Evolutionary conservation across 2,113 vertebrate genomes (phyloP), one percentile per base, ranked within the genome.

Genomic region (Numenius arquata): DNA sequence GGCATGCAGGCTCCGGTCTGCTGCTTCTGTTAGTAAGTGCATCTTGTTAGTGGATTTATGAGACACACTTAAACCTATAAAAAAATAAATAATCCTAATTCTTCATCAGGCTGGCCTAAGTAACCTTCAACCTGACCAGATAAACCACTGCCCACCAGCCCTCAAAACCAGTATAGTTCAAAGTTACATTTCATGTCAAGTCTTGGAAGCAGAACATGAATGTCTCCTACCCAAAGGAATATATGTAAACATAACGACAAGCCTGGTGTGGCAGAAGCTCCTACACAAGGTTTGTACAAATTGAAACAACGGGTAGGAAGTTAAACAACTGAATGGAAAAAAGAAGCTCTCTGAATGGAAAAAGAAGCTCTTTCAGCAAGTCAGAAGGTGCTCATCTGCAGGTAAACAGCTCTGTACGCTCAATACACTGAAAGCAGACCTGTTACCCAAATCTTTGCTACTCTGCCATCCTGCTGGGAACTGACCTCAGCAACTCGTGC

Each of bases 21-120:
- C 92, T 88, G 89, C 94, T 96, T 93, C 93, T 88, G 77, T 94
- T 97, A 95, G 78, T 97, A 97, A 97, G 96, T 97, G 97, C 96
- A 96, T 96, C 90, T 96, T 93, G 89, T 95, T 96, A 97, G 96
- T 96, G 89, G 91, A 67, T 90, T 97, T 94, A 94, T 89, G 93
- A 93, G 94, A 97, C 85, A 95, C 87, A 94, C 92, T 94, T 88
- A 48, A 89, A 90, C 26, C 95, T 95, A 97, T 71, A 83, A 92
- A 96, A 96, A 97, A 71, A 95, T 94, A 96, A 96, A 96, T 84
- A 92, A 93, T 63, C 59, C 92, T 96, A 89, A 67, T 91, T 95
- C 91, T 95, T 89, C 93, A 95, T 94, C 72, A 96, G 94, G 95
- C 94, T 96, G 83, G 90, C 40, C 77, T 95, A 93, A 89, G 59